phyloP scores from a whole-genome alignment of 2,888 invertebrate species.

The Proisotoma minuta region DNA sequence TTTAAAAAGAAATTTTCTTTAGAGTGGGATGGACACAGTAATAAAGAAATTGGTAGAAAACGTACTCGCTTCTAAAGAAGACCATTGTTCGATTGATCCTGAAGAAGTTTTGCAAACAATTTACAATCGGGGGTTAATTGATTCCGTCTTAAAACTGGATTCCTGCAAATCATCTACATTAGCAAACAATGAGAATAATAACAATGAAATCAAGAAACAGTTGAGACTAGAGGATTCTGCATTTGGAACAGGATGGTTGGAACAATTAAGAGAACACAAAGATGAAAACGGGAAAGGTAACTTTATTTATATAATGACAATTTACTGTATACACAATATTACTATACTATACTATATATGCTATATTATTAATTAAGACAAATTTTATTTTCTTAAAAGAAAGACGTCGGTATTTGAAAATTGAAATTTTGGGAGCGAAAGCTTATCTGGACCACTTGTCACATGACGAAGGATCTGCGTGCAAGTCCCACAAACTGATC shows the following conservation, averaged over 20 bases:
- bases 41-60: slow-evolving; percentile 33
- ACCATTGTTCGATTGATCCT: slow-evolving; percentile 16
- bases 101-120: slow-evolving; percentile 34
- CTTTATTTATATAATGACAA: background rate
- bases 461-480: slow-evolving; percentile 9
- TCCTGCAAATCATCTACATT: background rate
- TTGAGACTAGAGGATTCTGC: background rate
- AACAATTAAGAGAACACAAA: background rate
- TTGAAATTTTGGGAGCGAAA: slow-evolving; percentile 31
- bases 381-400: slow-evolving; percentile 9
- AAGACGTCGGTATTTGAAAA: slow-evolving; percentile 26
- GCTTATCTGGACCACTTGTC: slow-evolving; percentile 33
- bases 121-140: slow-evolving; percentile 32
- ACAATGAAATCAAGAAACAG: background rate
- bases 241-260: background rate
- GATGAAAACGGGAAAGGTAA: too few relatives aligned
- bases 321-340: background rate
- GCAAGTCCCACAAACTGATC: slow-evolving; percentile 15
- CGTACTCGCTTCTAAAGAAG: slow-evolving; percentile 21
- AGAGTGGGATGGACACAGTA: slow-evolving; percentile 34
- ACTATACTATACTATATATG: too few relatives aligned
- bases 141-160: slow-evolving; percentile 16
- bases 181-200: background rate
- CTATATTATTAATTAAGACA: too few relatives aligned
- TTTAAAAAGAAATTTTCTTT: too few relatives aligned